These are phyloP conservation scores for Mimas tiliae DNA, from an alignment of 2,888 invertebrate species.

Conservation along the genomic window DNA sequence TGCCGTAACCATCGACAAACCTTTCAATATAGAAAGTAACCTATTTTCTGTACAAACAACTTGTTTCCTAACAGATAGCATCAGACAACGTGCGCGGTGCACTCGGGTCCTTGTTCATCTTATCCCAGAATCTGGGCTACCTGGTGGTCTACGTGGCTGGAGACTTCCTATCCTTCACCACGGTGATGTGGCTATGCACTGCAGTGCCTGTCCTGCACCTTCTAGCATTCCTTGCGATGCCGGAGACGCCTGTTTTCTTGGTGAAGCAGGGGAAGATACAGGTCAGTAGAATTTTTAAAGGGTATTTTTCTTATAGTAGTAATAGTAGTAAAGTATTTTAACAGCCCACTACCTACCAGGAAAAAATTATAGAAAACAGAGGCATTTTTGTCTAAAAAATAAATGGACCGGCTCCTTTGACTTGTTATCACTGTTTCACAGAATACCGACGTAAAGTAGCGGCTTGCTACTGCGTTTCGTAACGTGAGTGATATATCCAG, in stretches of 20 bases:
- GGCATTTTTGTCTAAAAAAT: no score
- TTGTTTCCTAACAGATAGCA: slow-evolving; percentile 58
- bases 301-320: neutral
- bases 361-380: no score
- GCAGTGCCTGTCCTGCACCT: slow-evolving; percentile 70
- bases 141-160: slow-evolving; percentile 76
- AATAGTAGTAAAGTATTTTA: no score
- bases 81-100: slow-evolving; percentile 77
- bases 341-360: no score
- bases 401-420: no score
- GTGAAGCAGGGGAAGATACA: slow-evolving; percentile 74
- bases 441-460: no score
- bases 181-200: slow-evolving; percentile 74
- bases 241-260: slow-evolving; percentile 78
- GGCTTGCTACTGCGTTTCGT: no score
- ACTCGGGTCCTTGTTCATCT: slow-evolving; percentile 76
- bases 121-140: slow-evolving; percentile 78
- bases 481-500: no score
- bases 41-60: neutral
- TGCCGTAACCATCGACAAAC: no score
- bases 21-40: no score
- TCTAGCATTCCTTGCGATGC: slow-evolving; percentile 71
- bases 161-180: slow-evolving; percentile 65
- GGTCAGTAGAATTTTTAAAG: slow-evolving; percentile 51
- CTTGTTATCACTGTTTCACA: no score